phyloP scores from a whole-genome alignment of 1,140 invertebrate genomes.

The Drosophila bocki region DNA sequence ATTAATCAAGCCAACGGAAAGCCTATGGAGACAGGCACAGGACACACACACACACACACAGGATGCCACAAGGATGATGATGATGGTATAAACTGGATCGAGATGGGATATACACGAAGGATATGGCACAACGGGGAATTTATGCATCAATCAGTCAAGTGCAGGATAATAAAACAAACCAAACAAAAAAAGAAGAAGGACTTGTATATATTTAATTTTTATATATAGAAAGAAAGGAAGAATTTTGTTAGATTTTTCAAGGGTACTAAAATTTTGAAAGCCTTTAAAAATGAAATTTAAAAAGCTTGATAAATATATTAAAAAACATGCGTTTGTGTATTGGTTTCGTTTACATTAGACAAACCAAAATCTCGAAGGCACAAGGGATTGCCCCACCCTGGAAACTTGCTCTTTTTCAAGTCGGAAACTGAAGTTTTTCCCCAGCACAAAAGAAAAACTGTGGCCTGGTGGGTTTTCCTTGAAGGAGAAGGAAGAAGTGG shows the following conservation, averaged over 20 bases:
- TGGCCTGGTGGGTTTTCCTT: constrained; percentile 14
- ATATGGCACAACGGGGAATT: constrained; percentile 6
- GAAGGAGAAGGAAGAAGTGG: not conserved
- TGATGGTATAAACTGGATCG: constrained; percentile 6
- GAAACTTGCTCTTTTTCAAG: constrained; percentile 39
- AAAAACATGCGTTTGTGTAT: constrained; percentile 66
- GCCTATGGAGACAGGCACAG: constrained; percentile 43
- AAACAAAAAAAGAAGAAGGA: not conserved
- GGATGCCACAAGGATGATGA: not conserved
- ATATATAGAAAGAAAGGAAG: not conserved
- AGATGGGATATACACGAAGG: not conserved
- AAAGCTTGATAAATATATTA: no score
- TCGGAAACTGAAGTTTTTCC: constrained; percentile 24
- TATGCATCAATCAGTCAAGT: constrained; percentile 21
- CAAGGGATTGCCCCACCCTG: constrained; percentile 9
- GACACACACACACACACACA: constrained; percentile 1
- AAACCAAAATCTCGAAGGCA: constrained; percentile 23
- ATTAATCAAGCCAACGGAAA: constrained; percentile 70
- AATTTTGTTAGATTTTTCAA: no score
- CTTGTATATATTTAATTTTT: not conserved
- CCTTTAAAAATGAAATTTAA: no score
- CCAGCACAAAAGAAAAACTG: constrained; percentile 22
- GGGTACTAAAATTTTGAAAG: no score
- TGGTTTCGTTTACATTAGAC: constrained; percentile 67
- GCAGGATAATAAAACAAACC: constrained; percentile 34